These are phyloP conservation scores for Saccostrea echinata DNA, from an alignment of 1,140 invertebrate species.

Conservation along the genomic window DNA sequence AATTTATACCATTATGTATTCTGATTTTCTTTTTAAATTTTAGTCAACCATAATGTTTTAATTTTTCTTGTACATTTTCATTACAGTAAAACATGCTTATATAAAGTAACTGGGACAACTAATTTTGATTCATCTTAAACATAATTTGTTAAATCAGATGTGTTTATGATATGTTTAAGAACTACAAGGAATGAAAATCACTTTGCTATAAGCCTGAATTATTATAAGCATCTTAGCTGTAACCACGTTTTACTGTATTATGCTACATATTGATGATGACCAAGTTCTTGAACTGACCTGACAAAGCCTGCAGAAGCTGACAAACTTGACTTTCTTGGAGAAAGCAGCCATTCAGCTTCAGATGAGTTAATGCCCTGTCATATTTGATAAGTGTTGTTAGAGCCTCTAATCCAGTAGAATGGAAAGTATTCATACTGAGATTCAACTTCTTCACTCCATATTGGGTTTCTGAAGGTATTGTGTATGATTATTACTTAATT, in stretches of 20 bases:
- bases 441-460: slow-evolving; percentile 41
- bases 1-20: too few relatives aligned
- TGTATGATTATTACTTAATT: too few relatives aligned
- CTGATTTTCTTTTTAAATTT: too few relatives aligned
- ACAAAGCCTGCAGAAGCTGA: slow-evolving; percentile 40
- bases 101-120: too few relatives aligned
- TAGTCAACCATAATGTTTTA: too few relatives aligned
- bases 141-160: too few relatives aligned
- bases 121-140: neutral
- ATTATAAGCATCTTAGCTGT: too few relatives aligned
- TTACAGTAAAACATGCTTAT: too few relatives aligned
- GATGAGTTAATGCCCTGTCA: slow-evolving; percentile 40
- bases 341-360: slow-evolving; percentile 48
- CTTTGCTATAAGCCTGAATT: neutral
- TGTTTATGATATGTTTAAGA: neutral
- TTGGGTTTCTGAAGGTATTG: neutral
- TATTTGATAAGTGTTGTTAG: slow-evolving; percentile 41
- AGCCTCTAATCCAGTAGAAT: slow-evolving; percentile 27
- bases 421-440: slow-evolving; percentile 45
- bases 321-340: slow-evolving; percentile 45
- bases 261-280: too few relatives aligned
- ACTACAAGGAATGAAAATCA: too few relatives aligned
- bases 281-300: slow-evolving; percentile 18
- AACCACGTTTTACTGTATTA: too few relatives aligned
- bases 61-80: too few relatives aligned